Percentiles rank a stretch among this genome's conserved stretches.
phyloP scores from a whole-genome alignment of 2,797 vertebrate genomes.

The Monodelphis domestica region DNA sequence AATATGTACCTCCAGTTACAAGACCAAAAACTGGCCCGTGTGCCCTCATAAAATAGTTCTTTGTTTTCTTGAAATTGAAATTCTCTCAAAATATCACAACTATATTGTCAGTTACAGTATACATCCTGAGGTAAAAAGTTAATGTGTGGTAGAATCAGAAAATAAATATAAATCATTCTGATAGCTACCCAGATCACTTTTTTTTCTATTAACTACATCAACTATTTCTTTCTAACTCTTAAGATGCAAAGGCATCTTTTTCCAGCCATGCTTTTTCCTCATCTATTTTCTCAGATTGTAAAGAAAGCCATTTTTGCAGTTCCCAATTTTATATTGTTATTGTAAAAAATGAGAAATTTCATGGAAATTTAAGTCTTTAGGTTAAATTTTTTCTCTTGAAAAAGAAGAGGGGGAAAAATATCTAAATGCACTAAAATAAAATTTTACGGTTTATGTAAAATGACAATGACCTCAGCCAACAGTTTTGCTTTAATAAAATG shows the following conservation, averaged over 20 bases:
- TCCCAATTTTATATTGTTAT: background rate
- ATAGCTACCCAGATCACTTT: background rate
- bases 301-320: background rate
- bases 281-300: background rate
- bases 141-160: background rate
- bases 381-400: constrained; percentile 12
- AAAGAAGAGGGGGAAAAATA: background rate
- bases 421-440: background rate
- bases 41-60: background rate
- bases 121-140: background rate
- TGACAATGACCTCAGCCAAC: background rate
- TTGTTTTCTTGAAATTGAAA: background rate
- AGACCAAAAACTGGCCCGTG: background rate
- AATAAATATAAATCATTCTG: constrained; percentile 21
- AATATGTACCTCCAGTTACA: too few species aligned
- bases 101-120: background rate
- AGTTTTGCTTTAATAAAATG: background rate
- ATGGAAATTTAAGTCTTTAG: background rate
- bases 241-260: background rate
- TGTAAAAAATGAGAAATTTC: background rate
- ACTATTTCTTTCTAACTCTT: background rate
- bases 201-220: background rate
- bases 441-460: background rate
- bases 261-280: background rate
- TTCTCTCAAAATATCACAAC: background rate